Percentiles rank a stretch among this genome's conserved stretches.
Evolutionary conservation across 2,113 vertebrate species (phyloP).

Genomic region (Prochilodus magdalenae): DNA sequence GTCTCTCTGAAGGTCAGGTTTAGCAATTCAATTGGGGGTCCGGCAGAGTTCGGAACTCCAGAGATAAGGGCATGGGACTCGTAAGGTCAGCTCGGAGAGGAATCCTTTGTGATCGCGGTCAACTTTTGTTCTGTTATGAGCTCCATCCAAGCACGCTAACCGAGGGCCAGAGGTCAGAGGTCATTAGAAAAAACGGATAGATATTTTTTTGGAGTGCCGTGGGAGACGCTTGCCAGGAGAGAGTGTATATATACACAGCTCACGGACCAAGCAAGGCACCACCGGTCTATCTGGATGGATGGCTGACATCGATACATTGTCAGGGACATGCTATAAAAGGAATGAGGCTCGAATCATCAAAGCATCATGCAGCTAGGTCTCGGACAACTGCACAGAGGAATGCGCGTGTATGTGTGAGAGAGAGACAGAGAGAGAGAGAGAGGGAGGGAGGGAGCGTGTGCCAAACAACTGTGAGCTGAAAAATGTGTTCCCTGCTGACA

Average conservation of each 20-base stretch:
- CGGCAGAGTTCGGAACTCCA: constrained; percentile 23
- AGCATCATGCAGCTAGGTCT: constrained; percentile 16
- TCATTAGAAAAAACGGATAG: constrained; percentile 13
- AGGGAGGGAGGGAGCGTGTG: constrained; percentile 7
- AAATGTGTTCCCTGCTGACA: not conserved
- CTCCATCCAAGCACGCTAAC: not conserved
- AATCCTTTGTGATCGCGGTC: constrained; percentile 45
- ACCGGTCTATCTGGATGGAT: constrained; percentile 12
- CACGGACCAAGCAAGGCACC: not conserved
- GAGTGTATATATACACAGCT: constrained; percentile 14
- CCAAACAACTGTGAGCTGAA: constrained; percentile 21
- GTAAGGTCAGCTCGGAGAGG: constrained; percentile 22
- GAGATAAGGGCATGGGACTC: constrained; percentile 52
- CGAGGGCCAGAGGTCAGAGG: constrained; percentile 4
- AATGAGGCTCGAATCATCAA: constrained; percentile 36
- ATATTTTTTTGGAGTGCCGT: constrained; percentile 16
- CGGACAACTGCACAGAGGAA: constrained; percentile 18
- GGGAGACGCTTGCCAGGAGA: constrained; percentile 12
- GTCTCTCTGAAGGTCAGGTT: constrained; percentile 63
- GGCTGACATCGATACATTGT: constrained; percentile 37
- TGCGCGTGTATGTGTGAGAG: not conserved
- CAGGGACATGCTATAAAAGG: constrained; percentile 48
- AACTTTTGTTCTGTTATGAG: constrained; percentile 38
- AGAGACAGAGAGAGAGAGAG: not conserved
- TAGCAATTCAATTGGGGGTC: constrained; percentile 59